These are phyloP conservation scores for Panonychus citri DNA, from an alignment of 1,140 invertebrate genomes.

Conservation along the genomic window DNA sequence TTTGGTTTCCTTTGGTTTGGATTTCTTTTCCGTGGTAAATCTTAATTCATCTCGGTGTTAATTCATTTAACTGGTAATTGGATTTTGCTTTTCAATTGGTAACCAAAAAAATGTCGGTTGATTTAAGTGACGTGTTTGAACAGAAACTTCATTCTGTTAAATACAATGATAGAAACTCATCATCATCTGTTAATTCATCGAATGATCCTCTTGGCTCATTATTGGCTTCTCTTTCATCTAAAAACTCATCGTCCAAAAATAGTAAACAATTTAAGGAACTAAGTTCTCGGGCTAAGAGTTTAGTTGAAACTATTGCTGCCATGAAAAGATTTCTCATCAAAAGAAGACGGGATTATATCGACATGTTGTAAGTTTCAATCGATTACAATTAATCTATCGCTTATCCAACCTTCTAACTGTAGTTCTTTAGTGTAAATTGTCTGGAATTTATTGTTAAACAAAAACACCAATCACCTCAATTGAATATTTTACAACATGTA, in stretches of 20 bases:
- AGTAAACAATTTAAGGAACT: slow-evolving; percentile 1
- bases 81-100: too few relatives aligned
- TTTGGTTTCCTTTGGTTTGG: too few relatives aligned
- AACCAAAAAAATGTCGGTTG: background rate
- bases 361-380: slow-evolving; percentile 36
- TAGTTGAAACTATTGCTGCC: slow-evolving; percentile 40
- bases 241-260: background rate
- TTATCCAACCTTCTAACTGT: too few relatives aligned
- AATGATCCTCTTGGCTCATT: background rate
- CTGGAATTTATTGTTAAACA: too few relatives aligned
- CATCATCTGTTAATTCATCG: background rate
- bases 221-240: background rate
- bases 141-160: background rate
- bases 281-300: background rate
- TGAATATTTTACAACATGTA: too few relatives aligned
- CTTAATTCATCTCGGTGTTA: too few relatives aligned
- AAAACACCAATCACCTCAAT: too few relatives aligned
- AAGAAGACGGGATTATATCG: slow-evolving; percentile 60
- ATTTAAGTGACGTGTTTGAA: background rate
- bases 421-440: too few relatives aligned
- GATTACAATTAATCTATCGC: too few relatives aligned
- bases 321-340: slow-evolving; percentile 55
- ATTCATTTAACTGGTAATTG: too few relatives aligned
- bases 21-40: too few relatives aligned
- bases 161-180: background rate